These are phyloP conservation scores for Burhinus oedicnemus DNA, from an alignment of 2,113 vertebrate genomes.

Conservation along the genomic window DNA sequence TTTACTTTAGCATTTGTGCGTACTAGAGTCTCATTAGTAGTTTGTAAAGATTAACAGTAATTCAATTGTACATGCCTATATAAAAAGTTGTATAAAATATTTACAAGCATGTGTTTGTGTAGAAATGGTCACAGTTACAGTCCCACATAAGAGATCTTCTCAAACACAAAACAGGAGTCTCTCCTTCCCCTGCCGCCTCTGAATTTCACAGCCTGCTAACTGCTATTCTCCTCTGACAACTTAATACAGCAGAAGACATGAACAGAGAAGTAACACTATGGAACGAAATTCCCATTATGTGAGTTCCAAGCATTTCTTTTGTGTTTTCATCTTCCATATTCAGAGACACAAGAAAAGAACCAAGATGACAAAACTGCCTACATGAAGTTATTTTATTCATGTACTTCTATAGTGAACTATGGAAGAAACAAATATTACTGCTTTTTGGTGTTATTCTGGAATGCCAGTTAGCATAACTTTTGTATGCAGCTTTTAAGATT, in stretches of 20 bases:
- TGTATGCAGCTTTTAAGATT: neutral
- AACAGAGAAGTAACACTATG: neutral
- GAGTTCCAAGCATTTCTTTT: neutral
- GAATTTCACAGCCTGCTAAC: neutral
- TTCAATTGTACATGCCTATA: neutral
- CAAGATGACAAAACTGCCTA: neutral
- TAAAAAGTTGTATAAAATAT: neutral
- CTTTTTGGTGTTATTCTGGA: neutral
- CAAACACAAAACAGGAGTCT: neutral
- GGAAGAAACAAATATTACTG: neutral
- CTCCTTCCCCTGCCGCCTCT: neutral
- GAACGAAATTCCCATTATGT: neutral
- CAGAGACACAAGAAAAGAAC: neutral
- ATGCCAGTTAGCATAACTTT: neutral
- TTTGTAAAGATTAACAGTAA: neutral
- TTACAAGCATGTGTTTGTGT: neutral
- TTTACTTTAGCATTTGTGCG: neutral
- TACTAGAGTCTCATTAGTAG: neutral
- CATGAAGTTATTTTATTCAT: neutral
- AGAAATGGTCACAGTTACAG: neutral
- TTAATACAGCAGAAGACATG: neutral
- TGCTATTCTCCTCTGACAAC: neutral
- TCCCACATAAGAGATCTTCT: neutral
- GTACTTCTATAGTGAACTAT: neutral
- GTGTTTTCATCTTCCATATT: neutral